Conservation (phyloP, 2,797 vertebrate species). For the Urosaurus nigricauda region DNA sequence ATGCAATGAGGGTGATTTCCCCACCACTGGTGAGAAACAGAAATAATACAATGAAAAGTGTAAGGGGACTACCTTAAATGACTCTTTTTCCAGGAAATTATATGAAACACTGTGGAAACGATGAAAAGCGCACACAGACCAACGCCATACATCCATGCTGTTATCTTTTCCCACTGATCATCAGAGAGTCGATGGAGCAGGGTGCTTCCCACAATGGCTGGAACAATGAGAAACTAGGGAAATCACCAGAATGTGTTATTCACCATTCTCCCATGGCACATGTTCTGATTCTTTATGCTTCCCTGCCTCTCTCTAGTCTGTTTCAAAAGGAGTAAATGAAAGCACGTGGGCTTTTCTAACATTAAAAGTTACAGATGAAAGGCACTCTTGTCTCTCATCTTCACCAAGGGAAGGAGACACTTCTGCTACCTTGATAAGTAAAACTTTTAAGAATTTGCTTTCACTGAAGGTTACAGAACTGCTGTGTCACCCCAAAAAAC, state of each 20-base stretch:
- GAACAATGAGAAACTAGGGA: slow-evolving; percentile 90
- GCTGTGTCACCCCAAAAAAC: slow-evolving; percentile 12
- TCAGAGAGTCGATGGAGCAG: slow-evolving; percentile 91
- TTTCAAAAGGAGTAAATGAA: slow-evolving; percentile 3
- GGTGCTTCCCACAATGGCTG: slow-evolving; percentile 92
- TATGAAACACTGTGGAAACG: slow-evolving; percentile 95
- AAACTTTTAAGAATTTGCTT: slow-evolving; percentile 17
- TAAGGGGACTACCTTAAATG: slow-evolving; percentile 88
- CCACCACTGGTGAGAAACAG: not conserved
- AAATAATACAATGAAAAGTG: no score
- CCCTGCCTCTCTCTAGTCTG: not conserved
- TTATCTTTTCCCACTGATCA: slow-evolving; percentile 92
- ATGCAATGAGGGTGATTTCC: not conserved
- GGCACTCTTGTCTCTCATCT: not conserved
- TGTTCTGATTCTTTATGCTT: not conserved
- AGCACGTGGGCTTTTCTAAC: not conserved
- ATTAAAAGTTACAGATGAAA: not conserved
- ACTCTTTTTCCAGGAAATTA: slow-evolving; percentile 97
- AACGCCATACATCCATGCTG: slow-evolving; percentile 95
- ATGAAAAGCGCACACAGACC: slow-evolving; percentile 95
- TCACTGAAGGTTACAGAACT: slow-evolving; percentile 3
- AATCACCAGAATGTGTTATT: slow-evolving; percentile 26
- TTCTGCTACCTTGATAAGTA: not conserved
- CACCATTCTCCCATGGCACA: not conserved
- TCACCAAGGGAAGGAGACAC: not conserved